Evolutionary conservation across 53 echinoderm and acorn worm species (phyloP).

Genomic region (Arbacia lixula): DNA sequence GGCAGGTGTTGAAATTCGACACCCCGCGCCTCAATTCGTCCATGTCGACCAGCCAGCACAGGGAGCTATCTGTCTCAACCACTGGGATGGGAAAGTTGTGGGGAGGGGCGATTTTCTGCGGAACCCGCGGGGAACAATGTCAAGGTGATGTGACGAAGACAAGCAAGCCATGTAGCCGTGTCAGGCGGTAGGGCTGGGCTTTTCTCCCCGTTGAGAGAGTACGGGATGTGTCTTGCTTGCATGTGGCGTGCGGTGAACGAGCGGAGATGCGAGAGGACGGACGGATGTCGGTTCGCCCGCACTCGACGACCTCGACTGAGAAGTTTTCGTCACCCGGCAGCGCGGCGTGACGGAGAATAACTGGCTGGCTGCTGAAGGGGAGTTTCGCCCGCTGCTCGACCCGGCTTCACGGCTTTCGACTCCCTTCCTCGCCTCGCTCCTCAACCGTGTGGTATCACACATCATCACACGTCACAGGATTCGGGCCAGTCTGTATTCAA

Average conservation of each 20-base stretch:
- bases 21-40: too few species aligned
- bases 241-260: too few species aligned
- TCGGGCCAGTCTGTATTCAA: too few species aligned
- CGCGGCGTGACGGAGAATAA: background rate
- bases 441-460: too few species aligned
- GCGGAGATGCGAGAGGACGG: too few species aligned
- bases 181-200: background rate
- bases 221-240: too few species aligned
- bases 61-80: too few species aligned
- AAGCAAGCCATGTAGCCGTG: background rate
- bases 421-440: background rate
- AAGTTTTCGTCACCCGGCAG: slow-evolving; percentile 26
- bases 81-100: too few species aligned
- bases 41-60: too few species aligned
- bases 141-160: slow-evolving; percentile 6
- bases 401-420: slow-evolving; percentile 28
- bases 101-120: background rate
- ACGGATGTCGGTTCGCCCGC: background rate
- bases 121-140: slow-evolving; percentile 10
- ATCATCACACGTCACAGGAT: too few species aligned
- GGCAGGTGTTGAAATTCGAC: too few species aligned
- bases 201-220: too few species aligned
- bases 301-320: background rate
- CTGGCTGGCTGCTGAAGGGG: background rate
- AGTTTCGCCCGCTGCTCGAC: slow-evolving; percentile 7